Percentiles rank a stretch among this genome's conserved stretches.
These are phyloP conservation scores for Amphilophus citrinellus DNA, from an alignment of 2,113 vertebrate genomes.

Conservation along the genomic window DNA sequence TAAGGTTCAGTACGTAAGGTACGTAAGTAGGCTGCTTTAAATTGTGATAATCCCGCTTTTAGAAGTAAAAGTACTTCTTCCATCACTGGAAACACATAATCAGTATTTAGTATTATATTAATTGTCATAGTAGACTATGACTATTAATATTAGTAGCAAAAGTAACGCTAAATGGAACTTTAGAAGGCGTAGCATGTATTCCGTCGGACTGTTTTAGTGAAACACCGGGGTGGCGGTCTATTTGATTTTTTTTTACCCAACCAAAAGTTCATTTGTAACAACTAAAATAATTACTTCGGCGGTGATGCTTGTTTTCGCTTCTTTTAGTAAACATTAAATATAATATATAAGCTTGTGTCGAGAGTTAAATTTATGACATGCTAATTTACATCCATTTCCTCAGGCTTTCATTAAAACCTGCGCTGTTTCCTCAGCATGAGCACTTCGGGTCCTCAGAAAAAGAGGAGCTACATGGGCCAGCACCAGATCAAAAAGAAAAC, in stretches of 20 bases:
- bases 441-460: slow-evolving; percentile 52
- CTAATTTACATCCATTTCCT: slow-evolving; percentile 5
- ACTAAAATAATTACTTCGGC: neutral
- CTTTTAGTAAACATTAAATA: neutral
- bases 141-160: neutral
- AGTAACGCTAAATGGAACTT: slow-evolving; percentile 17
- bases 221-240: slow-evolving; percentile 52
- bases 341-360: neutral
- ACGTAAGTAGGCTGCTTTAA: neutral
- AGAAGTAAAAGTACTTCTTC: neutral
- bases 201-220: slow-evolving; percentile 56
- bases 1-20: neutral
- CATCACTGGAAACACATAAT: neutral
- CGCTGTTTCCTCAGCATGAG: slow-evolving; percentile 51
- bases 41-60: neutral
- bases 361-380: slow-evolving; percentile 42
- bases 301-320: neutral
- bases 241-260: slow-evolving; percentile 55
- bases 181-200: neutral
- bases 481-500: slow-evolving; percentile 78
- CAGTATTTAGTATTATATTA: neutral
- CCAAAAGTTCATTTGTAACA: neutral
- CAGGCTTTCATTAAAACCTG: neutral
- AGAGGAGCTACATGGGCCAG: slow-evolving; percentile 80
- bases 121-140: no score